Base-by-base conservation (phyloP, 2,113 vertebrate species). In the Papio anubis region DNA sequence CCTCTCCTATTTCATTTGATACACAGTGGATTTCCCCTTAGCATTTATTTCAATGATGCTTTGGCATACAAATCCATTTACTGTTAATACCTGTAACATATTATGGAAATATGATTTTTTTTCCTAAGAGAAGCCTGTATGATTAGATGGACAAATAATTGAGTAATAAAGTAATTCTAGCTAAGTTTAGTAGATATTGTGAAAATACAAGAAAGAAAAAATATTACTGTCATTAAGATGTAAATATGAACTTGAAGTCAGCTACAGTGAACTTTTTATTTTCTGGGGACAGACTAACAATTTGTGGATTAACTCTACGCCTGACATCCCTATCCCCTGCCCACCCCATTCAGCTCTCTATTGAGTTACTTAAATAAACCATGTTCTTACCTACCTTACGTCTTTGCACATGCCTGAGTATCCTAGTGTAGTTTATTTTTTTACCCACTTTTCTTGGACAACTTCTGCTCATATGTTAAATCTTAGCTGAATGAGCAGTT, bases 11-110 rank as follows among this genome's bases (percentile, higher is more conserved):
- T 93, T 92, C 70, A 57, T 75, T 92, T 80, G 12, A n/a, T 68
- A 38, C 7, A 8, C 4, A 8, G 16, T 82, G 23, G 18, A 81
- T 78, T 78, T 89, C 90, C 35, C 30, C 10, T 40, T 93, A 50
- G 35, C 59, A 75, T 82, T 96, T 92, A 94, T 80, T 61, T 92
- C 84, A 79, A 48, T 48, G 75, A 48, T 86, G 16, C 59, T 52
- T 82, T 78, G 30, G 8, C 1, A 78, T 92, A 38, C 68, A 86
- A 86, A 75, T 91, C 35, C 16, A 55, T 83, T 87, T 76, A 32
- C 57, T 55, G 3, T 83, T 68, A 73, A 43, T 55, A 23, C 5
- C 6, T 38, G 5, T 57, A 45, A 84, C 8, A 40, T 61, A 21
- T 64, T 86, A 57, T 61, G 16, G 23, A 88, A 78, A 79, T 88